These are phyloP conservation scores for Dynastes tityus DNA, from an alignment of 2,888 invertebrate genomes.

Conservation along the genomic window DNA sequence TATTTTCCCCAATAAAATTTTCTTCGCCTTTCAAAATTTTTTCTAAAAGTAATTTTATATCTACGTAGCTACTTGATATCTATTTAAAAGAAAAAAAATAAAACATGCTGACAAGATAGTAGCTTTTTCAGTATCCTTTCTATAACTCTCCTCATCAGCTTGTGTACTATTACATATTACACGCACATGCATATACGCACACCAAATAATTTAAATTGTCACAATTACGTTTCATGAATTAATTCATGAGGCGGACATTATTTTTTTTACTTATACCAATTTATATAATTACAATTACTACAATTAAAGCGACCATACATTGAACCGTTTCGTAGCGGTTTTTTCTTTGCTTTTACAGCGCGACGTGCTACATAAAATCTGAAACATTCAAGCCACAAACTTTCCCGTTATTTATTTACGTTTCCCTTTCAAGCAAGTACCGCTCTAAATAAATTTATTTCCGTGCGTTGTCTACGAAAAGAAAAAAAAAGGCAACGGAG, in stretches of 20 bases:
- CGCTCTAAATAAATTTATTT: slow-evolving; percentile 34
- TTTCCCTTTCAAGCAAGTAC: slow-evolving; percentile 24
- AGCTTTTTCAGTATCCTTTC: too few relatives aligned
- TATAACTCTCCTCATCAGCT: too few relatives aligned
- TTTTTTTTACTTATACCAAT: slow-evolving; percentile 16
- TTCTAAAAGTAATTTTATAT: too few relatives aligned
- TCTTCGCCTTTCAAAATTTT: too few relatives aligned
- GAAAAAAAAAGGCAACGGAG: slow-evolving; percentile 11
- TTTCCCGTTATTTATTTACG: slow-evolving; percentile 33
- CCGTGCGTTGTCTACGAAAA: slow-evolving; percentile 24
- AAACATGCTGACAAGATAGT: too few relatives aligned
- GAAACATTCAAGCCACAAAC: slow-evolving; percentile 23
- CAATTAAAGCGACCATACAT: slow-evolving; percentile 14
- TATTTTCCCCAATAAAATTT: too few relatives aligned
- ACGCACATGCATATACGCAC: not conserved
- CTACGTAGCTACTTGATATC: too few relatives aligned
- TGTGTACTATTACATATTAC: too few relatives aligned
- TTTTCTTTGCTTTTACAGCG: slow-evolving; percentile 21
- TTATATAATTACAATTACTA: slow-evolving; percentile 5
- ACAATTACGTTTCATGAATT: slow-evolving; percentile 2
- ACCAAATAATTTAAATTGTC: not conserved
- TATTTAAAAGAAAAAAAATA: too few relatives aligned
- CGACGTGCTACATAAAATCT: slow-evolving; percentile 19
- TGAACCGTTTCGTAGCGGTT: slow-evolving; percentile 20
- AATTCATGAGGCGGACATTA: not conserved